A percentile compares a stretch with the other conserved stretches of the same genome.
These are phyloP conservation scores for Helicoverpa assulta DNA, from an alignment of 2,888 invertebrate genomes.

Conservation along the genomic window DNA sequence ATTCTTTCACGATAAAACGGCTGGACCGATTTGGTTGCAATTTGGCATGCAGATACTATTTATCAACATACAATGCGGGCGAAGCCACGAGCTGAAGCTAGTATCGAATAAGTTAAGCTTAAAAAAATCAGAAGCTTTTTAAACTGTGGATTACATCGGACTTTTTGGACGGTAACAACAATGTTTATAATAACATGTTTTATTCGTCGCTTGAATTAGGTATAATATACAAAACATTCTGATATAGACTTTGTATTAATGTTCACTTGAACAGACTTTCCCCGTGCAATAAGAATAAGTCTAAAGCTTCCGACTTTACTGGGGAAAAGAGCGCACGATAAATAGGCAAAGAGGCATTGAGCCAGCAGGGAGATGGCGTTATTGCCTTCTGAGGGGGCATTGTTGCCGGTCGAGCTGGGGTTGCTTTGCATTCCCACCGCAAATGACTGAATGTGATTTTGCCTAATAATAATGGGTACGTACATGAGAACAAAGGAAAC, in stretches of 20 bases:
- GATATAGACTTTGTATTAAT: constrained; percentile 31
- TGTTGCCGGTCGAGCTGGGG: constrained; percentile 57
- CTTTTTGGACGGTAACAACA: no score
- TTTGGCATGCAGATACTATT: no score
- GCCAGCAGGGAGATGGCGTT: constrained; percentile 64
- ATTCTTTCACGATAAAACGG: no score
- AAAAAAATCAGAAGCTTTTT: no score
- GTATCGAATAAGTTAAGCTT: no score
- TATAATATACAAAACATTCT: background rate
- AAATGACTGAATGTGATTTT: constrained; percentile 57
- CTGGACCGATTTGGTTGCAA: no score
- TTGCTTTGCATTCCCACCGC: constrained; percentile 62
- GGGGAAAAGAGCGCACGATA: constrained; percentile 70
- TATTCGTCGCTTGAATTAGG: no score
- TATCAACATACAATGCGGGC: no score
- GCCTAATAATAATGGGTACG: constrained; percentile 37
- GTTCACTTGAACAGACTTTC: constrained; percentile 44
- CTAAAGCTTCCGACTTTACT: constrained; percentile 60
- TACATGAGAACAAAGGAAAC: constrained; percentile 52
- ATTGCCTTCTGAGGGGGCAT: constrained; percentile 70
- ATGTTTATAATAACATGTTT: no score
- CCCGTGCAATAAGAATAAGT: constrained; percentile 62
- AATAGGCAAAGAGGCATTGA: constrained; percentile 71
- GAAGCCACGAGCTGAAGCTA: no score
- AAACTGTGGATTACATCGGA: no score